A percentile compares a stretch with the other conserved stretches of the same genome.
These are phyloP conservation scores for Nemapogon koenigi DNA, from an alignment of 2,888 invertebrate genomes.

Conservation along the genomic window DNA sequence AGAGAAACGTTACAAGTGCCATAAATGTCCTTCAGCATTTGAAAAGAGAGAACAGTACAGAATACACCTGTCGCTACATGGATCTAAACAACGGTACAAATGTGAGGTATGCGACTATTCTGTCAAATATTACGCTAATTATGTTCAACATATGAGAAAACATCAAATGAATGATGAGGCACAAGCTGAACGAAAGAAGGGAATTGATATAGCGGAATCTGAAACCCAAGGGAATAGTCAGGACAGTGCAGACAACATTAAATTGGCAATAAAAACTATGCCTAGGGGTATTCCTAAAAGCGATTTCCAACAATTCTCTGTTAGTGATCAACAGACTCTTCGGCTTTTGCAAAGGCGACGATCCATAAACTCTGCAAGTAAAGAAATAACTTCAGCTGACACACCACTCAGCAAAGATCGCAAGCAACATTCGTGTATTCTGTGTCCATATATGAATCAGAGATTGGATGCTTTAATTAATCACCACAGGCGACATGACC, in stretches of 20 bases:
- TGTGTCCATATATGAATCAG: constrained; percentile 82
- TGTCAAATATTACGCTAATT: constrained; percentile 85
- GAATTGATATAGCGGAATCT: constrained; percentile 28
- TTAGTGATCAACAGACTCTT: constrained; percentile 69
- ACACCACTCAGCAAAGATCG: constrained; percentile 59
- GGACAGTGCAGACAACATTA: constrained; percentile 37
- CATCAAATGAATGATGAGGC: constrained; percentile 77
- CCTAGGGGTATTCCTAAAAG: constrained; percentile 44
- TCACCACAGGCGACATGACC: constrained; percentile 76
- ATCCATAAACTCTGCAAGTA: constrained; percentile 39
- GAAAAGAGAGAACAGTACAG: constrained; percentile 86
- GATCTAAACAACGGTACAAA: constrained; percentile 81
- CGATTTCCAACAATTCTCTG: constrained; percentile 62
- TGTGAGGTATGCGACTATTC: constrained; percentile 89
- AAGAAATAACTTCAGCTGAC: constrained; percentile 41
- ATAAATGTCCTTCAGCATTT: constrained; percentile 87
- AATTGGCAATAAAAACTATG: constrained; percentile 55
- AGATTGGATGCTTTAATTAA: constrained; percentile 75
- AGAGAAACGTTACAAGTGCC: constrained; percentile 82
- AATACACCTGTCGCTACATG: constrained; percentile 82
- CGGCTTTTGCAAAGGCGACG: constrained; percentile 62
- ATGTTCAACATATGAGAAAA: constrained; percentile 81
- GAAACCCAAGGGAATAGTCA: constrained; percentile 26
- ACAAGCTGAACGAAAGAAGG: constrained; percentile 61
- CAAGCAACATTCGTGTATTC: constrained; percentile 71